phyloP scores from a whole-genome alignment of 1,140 invertebrate species.

The Pteromalus puparum region DNA sequence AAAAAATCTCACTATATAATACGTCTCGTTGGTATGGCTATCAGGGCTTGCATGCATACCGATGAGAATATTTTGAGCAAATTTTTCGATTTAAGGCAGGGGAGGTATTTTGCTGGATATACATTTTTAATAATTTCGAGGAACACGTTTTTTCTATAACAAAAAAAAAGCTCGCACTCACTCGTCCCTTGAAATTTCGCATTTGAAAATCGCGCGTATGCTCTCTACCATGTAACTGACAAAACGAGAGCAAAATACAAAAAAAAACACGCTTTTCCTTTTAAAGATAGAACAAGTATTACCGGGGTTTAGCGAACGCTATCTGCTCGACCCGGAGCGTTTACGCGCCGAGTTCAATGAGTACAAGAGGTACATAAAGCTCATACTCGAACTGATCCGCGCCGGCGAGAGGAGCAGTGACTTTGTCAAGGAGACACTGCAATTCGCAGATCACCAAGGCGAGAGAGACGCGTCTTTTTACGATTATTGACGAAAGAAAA shows the following conservation, averaged over 20 bases:
- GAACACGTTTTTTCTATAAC: slow-evolving; percentile 23
- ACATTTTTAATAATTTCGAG: slow-evolving; percentile 22
- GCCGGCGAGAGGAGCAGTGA: slow-evolving; percentile 71
- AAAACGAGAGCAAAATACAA: not conserved
- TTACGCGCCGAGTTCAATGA: slow-evolving; percentile 78
- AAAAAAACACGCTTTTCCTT: slow-evolving; percentile 35
- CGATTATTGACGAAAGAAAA: not conserved
- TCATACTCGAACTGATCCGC: slow-evolving; percentile 76
- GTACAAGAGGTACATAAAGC: slow-evolving; percentile 78
- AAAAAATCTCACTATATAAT: slow-evolving; percentile 74
- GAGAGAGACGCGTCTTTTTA: slow-evolving; percentile 15
- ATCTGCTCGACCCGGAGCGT: slow-evolving; percentile 78
- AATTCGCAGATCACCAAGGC: slow-evolving; percentile 83
- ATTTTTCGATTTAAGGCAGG: no score
- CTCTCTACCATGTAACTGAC: slow-evolving; percentile 3
- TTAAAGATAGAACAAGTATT: slow-evolving; percentile 80
- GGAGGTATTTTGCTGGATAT: no score
- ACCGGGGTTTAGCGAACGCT: slow-evolving; percentile 80
- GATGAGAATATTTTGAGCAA: slow-evolving; percentile 69
- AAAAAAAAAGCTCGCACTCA: not conserved
- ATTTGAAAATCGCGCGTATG: not conserved
- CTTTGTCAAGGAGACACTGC: slow-evolving; percentile 82
- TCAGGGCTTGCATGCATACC: slow-evolving; percentile 80
- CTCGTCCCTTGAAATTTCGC: slow-evolving; percentile 23
- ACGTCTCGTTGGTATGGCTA: slow-evolving; percentile 79